Evolutionary conservation across 1,140 invertebrate species (phyloP), one percentile per base, ranked within the genome.

Genomic region (Dendroctonus valens): DNA sequence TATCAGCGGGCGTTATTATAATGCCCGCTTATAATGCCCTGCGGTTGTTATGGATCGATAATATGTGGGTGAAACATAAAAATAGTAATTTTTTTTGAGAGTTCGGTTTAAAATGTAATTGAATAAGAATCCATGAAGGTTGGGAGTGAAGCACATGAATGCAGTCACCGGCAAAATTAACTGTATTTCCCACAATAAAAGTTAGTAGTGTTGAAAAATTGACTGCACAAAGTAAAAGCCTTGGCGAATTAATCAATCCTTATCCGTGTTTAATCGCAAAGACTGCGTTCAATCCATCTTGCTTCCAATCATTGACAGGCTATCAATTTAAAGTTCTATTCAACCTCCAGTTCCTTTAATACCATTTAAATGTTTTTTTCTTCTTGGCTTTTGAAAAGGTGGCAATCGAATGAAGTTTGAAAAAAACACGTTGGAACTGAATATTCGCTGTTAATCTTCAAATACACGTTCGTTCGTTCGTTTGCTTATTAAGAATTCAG

Each of bases 251-350:
- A 59, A 59, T 49, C 58, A 59, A 59, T 59, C 49, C 46, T 63
- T 63, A 42, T 63, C 11, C 60, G 49, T 63, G 60, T 63, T 63
- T 63, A 63, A 63, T 63, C 60, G 60, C 11, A 42, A 63, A 15
- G 41, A 12, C 51, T 12, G 41, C 51, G n/a, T 54, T 54, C 60
- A 54, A 63, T 63, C 60, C 26, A 63, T 63, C 60, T 63, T 63
- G 60, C 60, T 63, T 54, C 50, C 60, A 63, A 63, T 63, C 60
- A 63, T 63, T 63, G 60, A 54, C 60, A 63, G 60, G 60, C 60
- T 54, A 63, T 63, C 60, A 63, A 63, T 63, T 63, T 63, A 53
- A 63, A 63, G 50, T 63, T 63, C 60, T 40, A 63, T 63, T 63
- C 51, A 63, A 63, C 60, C 51, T 54, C 40, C 46, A 61, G 6